Percentiles rank a stretch among this genome's conserved stretches.
Evolutionary conservation across 2,113 vertebrate species (phyloP).

Genomic region (Mionectes macconnelli): DNA sequence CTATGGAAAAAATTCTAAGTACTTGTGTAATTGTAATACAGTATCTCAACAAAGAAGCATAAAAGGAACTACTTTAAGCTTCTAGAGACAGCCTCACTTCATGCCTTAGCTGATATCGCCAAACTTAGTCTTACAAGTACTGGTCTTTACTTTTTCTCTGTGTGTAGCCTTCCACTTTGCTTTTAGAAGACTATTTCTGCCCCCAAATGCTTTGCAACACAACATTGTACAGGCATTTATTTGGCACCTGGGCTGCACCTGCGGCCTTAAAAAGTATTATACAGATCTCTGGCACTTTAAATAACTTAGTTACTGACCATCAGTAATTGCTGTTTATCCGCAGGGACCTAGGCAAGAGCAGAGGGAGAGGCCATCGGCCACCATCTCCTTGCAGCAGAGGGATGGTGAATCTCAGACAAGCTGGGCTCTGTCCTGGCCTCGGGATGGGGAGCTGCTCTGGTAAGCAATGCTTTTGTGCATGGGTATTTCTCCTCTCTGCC

Average conservation of each 20-base stretch:
- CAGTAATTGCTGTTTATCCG: neutral
- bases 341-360: neutral
- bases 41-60: neutral
- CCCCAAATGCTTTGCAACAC: neutral
- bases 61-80: neutral
- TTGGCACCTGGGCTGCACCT: neutral
- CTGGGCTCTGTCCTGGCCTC: neutral
- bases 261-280: neutral
- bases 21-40: neutral
- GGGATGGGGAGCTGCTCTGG: neutral
- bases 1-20: neutral
- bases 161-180: neutral
- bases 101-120: neutral
- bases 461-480: neutral
- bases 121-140: neutral
- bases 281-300: constrained; percentile 6
- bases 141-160: neutral
- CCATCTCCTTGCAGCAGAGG: neutral
- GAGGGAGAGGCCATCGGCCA: neutral
- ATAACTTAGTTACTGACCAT: neutral
- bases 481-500: neutral
- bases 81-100: neutral
- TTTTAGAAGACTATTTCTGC: neutral
- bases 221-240: neutral
- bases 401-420: neutral